Percentiles rank a stretch among this genome's conserved stretches.
phyloP scores from a whole-genome alignment of 2,113 vertebrate species.

The Suricata suricatta region DNA sequence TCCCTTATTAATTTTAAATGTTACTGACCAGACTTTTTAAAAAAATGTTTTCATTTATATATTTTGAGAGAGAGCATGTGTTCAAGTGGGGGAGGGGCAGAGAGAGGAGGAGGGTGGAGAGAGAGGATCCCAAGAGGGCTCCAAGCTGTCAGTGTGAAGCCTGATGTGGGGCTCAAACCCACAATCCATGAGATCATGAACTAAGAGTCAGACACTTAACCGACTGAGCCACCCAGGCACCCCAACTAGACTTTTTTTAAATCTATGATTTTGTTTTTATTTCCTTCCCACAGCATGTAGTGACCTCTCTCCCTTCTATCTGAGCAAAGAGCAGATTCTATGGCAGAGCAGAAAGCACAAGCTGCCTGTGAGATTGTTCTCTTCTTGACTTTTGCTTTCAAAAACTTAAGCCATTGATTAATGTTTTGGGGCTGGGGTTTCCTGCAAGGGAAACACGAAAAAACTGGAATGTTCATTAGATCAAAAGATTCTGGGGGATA shows the following conservation, averaged over 20 bases:
- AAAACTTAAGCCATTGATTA: neutral
- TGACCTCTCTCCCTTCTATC: neutral
- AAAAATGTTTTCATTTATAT: too few relatives aligned
- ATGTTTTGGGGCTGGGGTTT: neutral
- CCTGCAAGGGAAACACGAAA: neutral
- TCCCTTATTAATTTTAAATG: conserved; percentile 28
- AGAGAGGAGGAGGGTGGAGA: too few relatives aligned
- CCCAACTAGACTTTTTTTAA: neutral
- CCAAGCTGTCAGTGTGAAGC: too few relatives aligned
- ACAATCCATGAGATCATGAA: too few relatives aligned
- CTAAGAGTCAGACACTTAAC: too few relatives aligned
- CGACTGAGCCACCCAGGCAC: too few relatives aligned
- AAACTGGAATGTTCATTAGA: neutral
- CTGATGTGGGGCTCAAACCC: too few relatives aligned
- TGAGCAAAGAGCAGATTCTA: neutral
- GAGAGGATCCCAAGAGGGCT: too few relatives aligned
- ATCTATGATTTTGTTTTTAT: neutral
- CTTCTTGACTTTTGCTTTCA: neutral
- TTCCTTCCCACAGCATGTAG: neutral
- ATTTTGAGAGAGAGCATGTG: too few relatives aligned
- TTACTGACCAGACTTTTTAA: neutral
- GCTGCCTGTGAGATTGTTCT: neutral
- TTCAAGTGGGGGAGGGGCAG: too few relatives aligned
- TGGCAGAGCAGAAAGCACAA: neutral
- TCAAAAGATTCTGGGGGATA: neutral